A percentile compares a stretch with the other conserved stretches of the same genome.
phyloP scores from a whole-genome alignment of 2,113 vertebrate genomes.

The Myotis brandtii region DNA sequence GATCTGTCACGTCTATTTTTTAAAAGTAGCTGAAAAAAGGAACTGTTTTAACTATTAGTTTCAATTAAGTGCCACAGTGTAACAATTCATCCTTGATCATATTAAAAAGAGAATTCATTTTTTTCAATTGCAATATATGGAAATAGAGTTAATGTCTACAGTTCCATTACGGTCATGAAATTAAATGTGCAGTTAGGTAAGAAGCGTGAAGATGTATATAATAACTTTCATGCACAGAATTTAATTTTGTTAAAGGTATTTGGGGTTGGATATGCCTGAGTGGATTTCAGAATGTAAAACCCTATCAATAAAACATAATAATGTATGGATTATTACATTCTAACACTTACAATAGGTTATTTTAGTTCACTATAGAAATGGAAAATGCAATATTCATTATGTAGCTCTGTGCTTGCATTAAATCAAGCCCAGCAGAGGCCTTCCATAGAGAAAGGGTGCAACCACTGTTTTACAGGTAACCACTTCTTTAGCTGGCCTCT shows the following conservation, averaged over 20 bases:
- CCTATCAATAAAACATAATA: slow-evolving; percentile 58
- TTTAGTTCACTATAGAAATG: slow-evolving; percentile 74
- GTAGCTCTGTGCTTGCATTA: slow-evolving; percentile 39
- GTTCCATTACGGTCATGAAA: slow-evolving; percentile 61
- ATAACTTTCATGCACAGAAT: slow-evolving; percentile 60
- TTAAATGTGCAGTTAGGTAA: slow-evolving; percentile 71
- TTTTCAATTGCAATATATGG: slow-evolving; percentile 24
- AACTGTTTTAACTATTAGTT: slow-evolving; percentile 76
- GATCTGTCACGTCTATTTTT: slow-evolving; percentile 70
- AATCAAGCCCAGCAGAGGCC: slow-evolving; percentile 72
- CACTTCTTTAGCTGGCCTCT: not conserved
- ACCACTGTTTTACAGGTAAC: not conserved
- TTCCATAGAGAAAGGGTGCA: slow-evolving; percentile 65
- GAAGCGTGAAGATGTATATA: slow-evolving; percentile 68
- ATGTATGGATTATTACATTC: slow-evolving; percentile 69
- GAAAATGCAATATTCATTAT: slow-evolving; percentile 70
- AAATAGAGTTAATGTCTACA: slow-evolving; percentile 62
- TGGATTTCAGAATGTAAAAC: slow-evolving; percentile 61
- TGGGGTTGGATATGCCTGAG: slow-evolving; percentile 51
- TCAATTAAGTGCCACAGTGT: slow-evolving; percentile 75
- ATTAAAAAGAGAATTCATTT: slow-evolving; percentile 59
- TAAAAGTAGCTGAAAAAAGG: slow-evolving; percentile 59
- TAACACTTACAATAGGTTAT: slow-evolving; percentile 57
- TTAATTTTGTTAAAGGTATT: slow-evolving; percentile 67
- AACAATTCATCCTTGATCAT: slow-evolving; percentile 62